phyloP scores from a whole-genome alignment of 2,888 invertebrate species.

The Nephrotoma guestfalica region DNA sequence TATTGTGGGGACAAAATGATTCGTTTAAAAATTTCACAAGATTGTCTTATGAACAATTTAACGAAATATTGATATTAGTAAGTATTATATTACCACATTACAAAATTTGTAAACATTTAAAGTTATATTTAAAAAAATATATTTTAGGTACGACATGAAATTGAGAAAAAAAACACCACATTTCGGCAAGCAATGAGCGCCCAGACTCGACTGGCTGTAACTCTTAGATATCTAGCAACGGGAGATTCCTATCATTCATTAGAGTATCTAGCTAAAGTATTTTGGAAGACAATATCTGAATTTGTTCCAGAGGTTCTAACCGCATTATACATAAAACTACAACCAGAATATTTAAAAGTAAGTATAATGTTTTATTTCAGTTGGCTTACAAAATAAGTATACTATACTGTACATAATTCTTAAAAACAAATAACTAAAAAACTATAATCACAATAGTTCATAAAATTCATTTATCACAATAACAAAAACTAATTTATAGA shows the following conservation, averaged over 20 bases:
- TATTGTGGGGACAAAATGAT: not conserved
- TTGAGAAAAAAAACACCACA: not conserved
- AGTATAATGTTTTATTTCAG: not conserved
- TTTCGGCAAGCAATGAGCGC: no score
- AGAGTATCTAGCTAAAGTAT: slow-evolving; percentile 7
- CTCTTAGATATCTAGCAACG: slow-evolving; percentile 7
- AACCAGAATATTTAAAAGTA: not conserved
- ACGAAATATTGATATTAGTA: no score
- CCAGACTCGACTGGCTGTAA: not conserved
- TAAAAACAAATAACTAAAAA: no score
- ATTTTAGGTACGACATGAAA: not conserved
- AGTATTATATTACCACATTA: no score
- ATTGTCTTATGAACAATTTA: no score
- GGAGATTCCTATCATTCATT: slow-evolving; percentile 11
- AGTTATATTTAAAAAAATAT: no score
- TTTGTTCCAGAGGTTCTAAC: slow-evolving; percentile 4
- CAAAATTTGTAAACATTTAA: no score
- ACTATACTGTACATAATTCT: no score
- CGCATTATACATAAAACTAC: not conserved
- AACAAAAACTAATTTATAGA: not conserved
- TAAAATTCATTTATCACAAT: not conserved
- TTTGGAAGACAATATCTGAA: slow-evolving; percentile 9
- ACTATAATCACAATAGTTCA: no score
- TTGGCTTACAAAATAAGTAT: no score
- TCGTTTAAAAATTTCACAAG: not conserved